Conservation (phyloP, 2,888 invertebrate genomes). For the Chrysomela aeneicollis region DNA sequence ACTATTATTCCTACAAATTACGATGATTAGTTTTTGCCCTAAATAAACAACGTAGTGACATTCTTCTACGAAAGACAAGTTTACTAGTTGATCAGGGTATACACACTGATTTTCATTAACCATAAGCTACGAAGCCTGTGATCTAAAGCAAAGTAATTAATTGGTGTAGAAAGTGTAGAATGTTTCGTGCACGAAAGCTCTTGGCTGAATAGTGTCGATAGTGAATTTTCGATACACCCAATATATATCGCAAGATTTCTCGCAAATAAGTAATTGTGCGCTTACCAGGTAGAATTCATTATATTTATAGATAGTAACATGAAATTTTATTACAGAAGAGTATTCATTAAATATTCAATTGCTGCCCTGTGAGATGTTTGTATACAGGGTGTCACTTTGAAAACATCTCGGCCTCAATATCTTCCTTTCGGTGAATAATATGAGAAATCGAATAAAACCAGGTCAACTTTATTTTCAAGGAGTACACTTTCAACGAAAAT, state of each 20-base stretch:
- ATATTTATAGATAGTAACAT: too few relatives aligned
- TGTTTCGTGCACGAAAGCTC: conserved; percentile 33
- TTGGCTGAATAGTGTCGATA: conserved; percentile 2
- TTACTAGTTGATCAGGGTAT: neutral
- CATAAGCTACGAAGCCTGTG: conserved; percentile 1
- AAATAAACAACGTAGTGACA: neutral
- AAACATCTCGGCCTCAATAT: too few relatives aligned
- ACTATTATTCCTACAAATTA: too few relatives aligned
- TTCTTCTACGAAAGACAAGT: neutral
- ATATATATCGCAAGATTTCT: conserved; percentile 3
- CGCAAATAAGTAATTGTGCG: neutral
- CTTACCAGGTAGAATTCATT: neutral
- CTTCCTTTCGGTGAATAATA: too few relatives aligned
- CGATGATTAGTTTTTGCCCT: too few relatives aligned
- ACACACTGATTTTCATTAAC: conserved; percentile 6
- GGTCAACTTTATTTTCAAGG: too few relatives aligned
- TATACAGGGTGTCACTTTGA: too few relatives aligned
- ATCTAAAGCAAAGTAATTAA: conserved; percentile 24
- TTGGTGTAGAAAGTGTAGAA: conserved; percentile 24
- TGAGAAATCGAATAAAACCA: too few relatives aligned
- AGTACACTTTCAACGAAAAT: too few relatives aligned
- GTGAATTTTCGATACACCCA: conserved; percentile 27
- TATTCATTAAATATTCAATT: too few relatives aligned
- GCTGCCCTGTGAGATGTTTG: too few relatives aligned
- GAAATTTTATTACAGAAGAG: too few relatives aligned